phyloP scores from a whole-genome alignment of 2,113 vertebrate species.

The Vidua chalybeata region DNA sequence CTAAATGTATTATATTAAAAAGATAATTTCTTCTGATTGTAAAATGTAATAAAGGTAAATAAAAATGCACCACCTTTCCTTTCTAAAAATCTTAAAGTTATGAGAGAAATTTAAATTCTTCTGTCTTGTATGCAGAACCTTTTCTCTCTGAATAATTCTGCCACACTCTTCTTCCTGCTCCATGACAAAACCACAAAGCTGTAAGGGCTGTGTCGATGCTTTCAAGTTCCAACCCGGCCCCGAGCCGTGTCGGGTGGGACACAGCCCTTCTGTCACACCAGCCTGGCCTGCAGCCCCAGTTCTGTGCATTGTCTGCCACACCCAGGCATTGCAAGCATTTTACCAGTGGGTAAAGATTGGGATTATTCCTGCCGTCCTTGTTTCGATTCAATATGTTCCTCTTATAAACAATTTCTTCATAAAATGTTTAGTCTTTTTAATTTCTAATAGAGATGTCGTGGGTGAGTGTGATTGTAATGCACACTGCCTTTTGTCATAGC shows the following conservation, averaged over 20 bases:
- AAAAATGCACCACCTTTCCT: not conserved
- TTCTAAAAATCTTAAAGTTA: not conserved
- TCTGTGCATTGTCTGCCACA: not conserved
- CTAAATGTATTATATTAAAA: not conserved
- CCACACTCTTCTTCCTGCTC: not conserved
- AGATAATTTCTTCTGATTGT: not conserved
- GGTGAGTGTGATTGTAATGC: not conserved
- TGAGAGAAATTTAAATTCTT: not conserved
- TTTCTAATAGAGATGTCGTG: not conserved
- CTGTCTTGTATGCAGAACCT: not conserved
- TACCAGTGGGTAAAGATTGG: not conserved
- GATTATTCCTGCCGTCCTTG: not conserved
- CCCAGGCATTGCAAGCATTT: not conserved
- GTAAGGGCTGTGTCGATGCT: not conserved
- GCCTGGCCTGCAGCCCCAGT: not conserved
- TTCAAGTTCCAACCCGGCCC: accelerated
- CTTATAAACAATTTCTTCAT: not conserved
- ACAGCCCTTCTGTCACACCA: accelerated
- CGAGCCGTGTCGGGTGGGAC: accelerated
- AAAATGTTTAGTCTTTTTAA: not conserved
- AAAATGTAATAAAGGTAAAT: not conserved
- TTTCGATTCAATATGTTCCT: accelerated
- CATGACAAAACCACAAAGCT: not conserved
- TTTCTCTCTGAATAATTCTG: not conserved
- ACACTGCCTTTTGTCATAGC: not conserved